Base-by-base conservation (phyloP, 2,888 invertebrate genomes). In the Macrosoma leucophasiata region DNA sequence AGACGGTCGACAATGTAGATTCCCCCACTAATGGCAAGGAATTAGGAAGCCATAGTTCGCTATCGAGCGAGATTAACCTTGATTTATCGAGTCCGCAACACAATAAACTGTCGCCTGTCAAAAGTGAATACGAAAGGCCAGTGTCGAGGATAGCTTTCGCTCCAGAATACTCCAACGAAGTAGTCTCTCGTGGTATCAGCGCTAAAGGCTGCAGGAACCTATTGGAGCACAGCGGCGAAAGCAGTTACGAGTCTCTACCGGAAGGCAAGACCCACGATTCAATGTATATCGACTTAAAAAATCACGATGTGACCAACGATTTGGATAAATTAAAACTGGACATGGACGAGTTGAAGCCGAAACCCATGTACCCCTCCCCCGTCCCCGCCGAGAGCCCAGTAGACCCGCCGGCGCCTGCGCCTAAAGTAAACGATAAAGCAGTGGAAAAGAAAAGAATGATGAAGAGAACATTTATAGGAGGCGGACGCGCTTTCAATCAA, bases 51-150 rank as follows among this genome's bases (percentile, higher is more conserved):
- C 84, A 76, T 34, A 74, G 78, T 39, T 84, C 84, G 0, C 55
- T 86, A 1, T 87, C 87, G 2, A 87, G 87, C 47, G 88, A 88
- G 51, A 82, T 86, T 4, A 87, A 87, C 41, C 60, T 87, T 13
- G 87, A 88, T 33, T 65, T 86, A 20, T 84, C 86, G 6, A 87
- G 86, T 56, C 86, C 86, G 4, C 75, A 69, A 35, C 69, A 68
- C 30, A 66, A 58, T 38, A 72, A 78, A 36, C 36, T 68, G 3
- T 77, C 77, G 1, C 73, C 76, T 0, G 63, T 61, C 4, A 77
- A 76, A 38, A 58, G 54, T 3, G 81, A 78, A 19, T 75, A 61
- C 37, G 79, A 76, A 29, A 52, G 76, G 39, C 82, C 82, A 0
- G 73, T 74, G 3, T 63, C 63, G 0, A 47, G 63, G 31, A 62